Conservation (phyloP, 2,113 vertebrate genomes). For the Procavia capensis region DNA sequence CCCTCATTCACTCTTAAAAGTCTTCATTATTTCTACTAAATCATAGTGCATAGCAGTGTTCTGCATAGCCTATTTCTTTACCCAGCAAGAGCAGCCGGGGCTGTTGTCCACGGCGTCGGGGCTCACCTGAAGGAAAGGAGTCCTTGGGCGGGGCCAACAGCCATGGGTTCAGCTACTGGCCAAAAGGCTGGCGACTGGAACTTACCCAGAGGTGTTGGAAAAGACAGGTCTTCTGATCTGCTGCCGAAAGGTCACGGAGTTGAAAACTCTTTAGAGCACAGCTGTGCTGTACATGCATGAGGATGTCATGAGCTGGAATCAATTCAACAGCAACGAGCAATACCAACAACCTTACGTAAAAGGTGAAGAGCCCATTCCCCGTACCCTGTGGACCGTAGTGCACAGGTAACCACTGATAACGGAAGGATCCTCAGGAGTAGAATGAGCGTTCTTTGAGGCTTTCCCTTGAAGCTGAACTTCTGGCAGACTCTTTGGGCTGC, state of each 20-base stretch:
- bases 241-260: neutral
- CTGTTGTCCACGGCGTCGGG: neutral
- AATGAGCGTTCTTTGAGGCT: neutral
- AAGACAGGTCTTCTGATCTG: neutral
- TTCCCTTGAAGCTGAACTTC: constrained; percentile 31
- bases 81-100: neutral
- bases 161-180: neutral
- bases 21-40: neutral
- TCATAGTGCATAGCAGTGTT: neutral
- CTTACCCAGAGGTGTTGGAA: neutral
- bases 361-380: neutral
- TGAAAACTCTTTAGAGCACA: neutral
- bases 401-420: neutral
- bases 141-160: neutral
- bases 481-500: neutral
- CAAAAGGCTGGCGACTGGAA: neutral
- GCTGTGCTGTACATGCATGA: neutral
- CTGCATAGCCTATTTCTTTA: neutral
- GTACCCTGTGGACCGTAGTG: neutral
- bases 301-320: neutral
- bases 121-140: neutral
- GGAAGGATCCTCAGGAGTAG: neutral
- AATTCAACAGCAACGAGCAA: neutral
- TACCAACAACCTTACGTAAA: neutral
- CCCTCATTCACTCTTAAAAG: neutral